Base-by-base conservation (phyloP, 2,113 vertebrate genomes). In the Rhinopomastus cyanomelas region DNA sequence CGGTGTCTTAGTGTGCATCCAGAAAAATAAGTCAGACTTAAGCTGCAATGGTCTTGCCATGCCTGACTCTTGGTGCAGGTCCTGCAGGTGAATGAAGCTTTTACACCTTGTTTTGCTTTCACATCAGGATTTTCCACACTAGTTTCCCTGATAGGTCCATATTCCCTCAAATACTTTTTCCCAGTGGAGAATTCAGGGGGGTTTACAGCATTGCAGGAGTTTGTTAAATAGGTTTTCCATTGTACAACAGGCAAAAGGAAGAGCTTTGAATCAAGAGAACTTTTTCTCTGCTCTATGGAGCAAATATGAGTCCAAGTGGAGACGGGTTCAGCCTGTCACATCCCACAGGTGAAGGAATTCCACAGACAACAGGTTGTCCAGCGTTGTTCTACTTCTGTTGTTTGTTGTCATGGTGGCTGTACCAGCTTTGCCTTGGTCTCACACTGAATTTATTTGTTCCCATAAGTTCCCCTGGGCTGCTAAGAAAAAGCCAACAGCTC, bases 371-470 rank as follows among this genome's bases (percentile, higher is more conserved):
- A 20, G 2, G 8, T 52, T 27, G 3, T 26, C 42, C 53, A 17
- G 59, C 0, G 3, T 3, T 48, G 37, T 42, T 39, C 30, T 11
- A 12, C 30, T 17, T 16, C 0, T 9, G 27, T 9, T 11, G 17
- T 22, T 42, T 9, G 11, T 14, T 49, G 46, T 34, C 51, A 12
- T 4, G 2, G 1, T 15, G n/a, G 9, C 82, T 2, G 2, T 61
- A 53, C 32, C 52, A 49, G n/a, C 36, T 52, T 20, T 15, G 32
- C 32, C 32, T n/a, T 12, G 16, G 11, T 48, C 37, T 79, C 17
- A 6, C 16, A 32, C 25, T 5, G 2, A 9, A 34, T 60, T 39
- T n/a, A 6, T 46, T 27, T 39, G 27, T 52, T 21, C 52, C 36
- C 29, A 29, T 29, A 1, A 9, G 32, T 39, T 68, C 67, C n/a